Base-by-base conservation (phyloP, 1,140 invertebrate genomes). In the Cherax destructor region DNA sequence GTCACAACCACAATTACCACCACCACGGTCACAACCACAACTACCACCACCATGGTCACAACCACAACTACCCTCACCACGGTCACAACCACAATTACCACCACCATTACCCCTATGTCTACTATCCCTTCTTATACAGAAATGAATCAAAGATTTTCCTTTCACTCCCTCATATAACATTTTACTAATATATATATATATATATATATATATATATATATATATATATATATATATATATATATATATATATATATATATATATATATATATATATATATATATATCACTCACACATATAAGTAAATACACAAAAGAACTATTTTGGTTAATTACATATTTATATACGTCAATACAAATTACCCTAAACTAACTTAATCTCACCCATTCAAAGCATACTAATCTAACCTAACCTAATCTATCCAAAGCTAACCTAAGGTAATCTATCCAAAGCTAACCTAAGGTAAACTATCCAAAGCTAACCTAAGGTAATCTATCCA, bases 231-330 rank as follows among this genome's bases (percentile, higher is more conserved):
- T 79, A 79, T 79, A 79, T 79, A 79, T 79, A 79, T 50, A 79
- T 79, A 79, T 79, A 79, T 41, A 79, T 79, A 79, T 79, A 79
- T 79, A 16, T 79, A 79, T 79, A 79, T 79, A 79, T 79, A 79
- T 79, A 79, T 79, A 79, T 79, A 79, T 80, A 80, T 80, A 80
- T n/a, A n/a, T n/a, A n/a, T n/a, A n/a, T n/a, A n/a, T n/a, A n/a
- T n/a, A n/a, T n/a, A n/a, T n/a, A n/a, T 80, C 11, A 80, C 11
- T 13, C 50, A 50, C 50, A 10, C 16, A 80, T 80, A 50, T n/a
- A n/a, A 1, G 21, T 76, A 7, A 16, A 76, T 76, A 76, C 10
- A n/a, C n/a, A n/a, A n/a, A n/a, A n/a, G n/a, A n/a, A n/a, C n/a
- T n/a, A n/a, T n/a, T n/a, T n/a, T n/a, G n/a, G n/a, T n/a, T n/a